These are phyloP conservation scores for Himalopsyche kuldschensis DNA, from an alignment of 2,888 invertebrate genomes.

Conservation along the genomic window DNA sequence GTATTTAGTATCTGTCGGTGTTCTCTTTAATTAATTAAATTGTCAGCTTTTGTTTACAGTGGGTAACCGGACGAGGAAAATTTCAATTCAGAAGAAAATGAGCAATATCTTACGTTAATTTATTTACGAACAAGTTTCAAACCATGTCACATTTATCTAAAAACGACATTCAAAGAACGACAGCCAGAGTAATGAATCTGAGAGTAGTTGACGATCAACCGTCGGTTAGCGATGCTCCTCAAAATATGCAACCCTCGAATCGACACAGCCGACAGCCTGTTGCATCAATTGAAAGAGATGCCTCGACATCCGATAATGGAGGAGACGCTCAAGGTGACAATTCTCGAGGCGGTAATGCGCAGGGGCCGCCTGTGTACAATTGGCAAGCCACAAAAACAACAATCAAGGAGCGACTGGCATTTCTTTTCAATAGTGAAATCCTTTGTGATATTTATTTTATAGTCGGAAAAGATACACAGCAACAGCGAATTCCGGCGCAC, in stretches of 20 bases:
- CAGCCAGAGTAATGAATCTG: slow-evolving; percentile 17
- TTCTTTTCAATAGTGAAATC: slow-evolving; percentile 58
- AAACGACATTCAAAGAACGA: slow-evolving; percentile 21
- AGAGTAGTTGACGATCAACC: slow-evolving; percentile 20
- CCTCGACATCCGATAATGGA: slow-evolving; percentile 8
- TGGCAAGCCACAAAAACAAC: slow-evolving; percentile 77
- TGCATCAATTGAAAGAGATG: slow-evolving; percentile 49
- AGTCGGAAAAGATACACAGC: slow-evolving; percentile 71
- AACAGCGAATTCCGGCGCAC: slow-evolving; percentile 76
- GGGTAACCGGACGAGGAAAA: neutral
- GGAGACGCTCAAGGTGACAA: slow-evolving; percentile 46
- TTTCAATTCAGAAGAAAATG: neutral
- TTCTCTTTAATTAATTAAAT: neutral
- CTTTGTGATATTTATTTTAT: slow-evolving; percentile 74
- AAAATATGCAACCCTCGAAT: slow-evolving; percentile 59
- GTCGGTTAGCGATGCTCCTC: slow-evolving; percentile 48
- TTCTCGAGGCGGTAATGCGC: slow-evolving; percentile 52
- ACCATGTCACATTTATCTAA: slow-evolving; percentile 25
- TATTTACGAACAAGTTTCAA: neutral
- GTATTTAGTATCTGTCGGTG: neutral
- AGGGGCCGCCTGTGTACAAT: slow-evolving; percentile 60
- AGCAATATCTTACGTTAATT: neutral
- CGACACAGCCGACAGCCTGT: slow-evolving; percentile 49
- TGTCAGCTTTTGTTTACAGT: neutral
- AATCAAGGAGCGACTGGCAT: slow-evolving; percentile 74